Conservation (phyloP, 2,113 vertebrate genomes). For the Leptobrachium ailaonicum region DNA sequence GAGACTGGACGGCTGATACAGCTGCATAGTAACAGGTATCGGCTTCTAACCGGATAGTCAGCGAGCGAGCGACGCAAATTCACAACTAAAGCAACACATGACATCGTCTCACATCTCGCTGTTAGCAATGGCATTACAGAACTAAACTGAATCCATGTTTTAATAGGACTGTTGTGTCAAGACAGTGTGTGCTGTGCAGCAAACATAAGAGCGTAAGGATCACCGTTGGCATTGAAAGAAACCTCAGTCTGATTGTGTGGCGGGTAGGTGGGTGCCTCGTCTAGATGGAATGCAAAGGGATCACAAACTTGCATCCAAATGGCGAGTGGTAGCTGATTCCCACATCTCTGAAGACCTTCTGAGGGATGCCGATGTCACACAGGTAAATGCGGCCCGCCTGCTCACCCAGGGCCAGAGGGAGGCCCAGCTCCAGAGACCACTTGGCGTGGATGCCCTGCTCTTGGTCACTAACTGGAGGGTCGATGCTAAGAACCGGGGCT, state of each 20-base stretch:
- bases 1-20: too few species aligned
- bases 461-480: conserved; percentile 83
- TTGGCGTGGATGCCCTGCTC: conserved; percentile 91
- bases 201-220: conserved; percentile 7
- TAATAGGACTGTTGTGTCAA: not conserved
- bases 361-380: conserved; percentile 94
- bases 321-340: conserved; percentile 95
- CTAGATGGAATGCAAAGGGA: conserved; percentile 90
- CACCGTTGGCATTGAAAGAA: not conserved
- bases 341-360: conserved; percentile 92
- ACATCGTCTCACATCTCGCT: not conserved
- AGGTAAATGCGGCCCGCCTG: conserved; percentile 88
- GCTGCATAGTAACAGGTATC: too few species aligned
- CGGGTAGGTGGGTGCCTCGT: not conserved
- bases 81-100: not conserved
- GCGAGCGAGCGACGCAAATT: not conserved
- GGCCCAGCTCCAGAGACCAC: conserved; percentile 92
- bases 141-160: too few species aligned
- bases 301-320: conserved; percentile 97
- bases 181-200: not conserved
- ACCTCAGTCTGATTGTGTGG: not conserved
- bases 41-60: not conserved
- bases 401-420: conserved; percentile 86
- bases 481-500: conserved; percentile 91
- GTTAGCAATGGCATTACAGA: not conserved